A percentile compares a stretch with the other conserved stretches of the same genome.
phyloP scores from a whole-genome alignment of 2,113 vertebrate genomes.

The Lota lota region DNA sequence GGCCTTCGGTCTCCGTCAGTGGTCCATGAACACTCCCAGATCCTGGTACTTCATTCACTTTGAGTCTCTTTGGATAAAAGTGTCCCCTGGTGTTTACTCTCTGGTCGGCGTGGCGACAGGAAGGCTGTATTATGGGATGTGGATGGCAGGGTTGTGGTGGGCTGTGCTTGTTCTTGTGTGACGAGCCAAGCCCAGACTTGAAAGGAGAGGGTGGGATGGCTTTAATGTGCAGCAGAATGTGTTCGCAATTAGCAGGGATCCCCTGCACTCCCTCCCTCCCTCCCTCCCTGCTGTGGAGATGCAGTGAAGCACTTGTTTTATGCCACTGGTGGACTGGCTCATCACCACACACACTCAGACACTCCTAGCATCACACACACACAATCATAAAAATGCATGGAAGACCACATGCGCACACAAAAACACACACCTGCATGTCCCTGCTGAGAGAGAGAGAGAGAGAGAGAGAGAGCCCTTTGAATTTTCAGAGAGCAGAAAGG shows the following conservation, averaged over 20 bases:
- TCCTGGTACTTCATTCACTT: no score
- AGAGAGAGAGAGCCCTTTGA: no score
- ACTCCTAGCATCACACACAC: constrained; percentile 8
- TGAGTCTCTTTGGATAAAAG: no score
- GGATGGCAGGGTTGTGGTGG: constrained; percentile 26
- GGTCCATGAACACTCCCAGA: no score
- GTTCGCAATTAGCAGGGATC: constrained; percentile 68
- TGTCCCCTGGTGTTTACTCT: no score
- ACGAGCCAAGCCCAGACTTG: constrained; percentile 26
- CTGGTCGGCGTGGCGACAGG: no score
- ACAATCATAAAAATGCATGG: no score
- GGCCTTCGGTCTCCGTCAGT: no score
- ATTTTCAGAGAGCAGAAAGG: no score
- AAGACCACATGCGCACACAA: constrained; percentile 1
- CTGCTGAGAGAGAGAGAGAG: constrained; percentile 1
- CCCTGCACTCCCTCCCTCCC: constrained; percentile 31
- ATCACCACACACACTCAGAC: neutral
- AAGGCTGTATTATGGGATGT: neutral
- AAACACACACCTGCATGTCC: constrained; percentile 6
- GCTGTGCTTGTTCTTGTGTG: constrained; percentile 11
- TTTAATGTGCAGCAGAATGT: constrained; percentile 60
- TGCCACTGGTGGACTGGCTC: no score
- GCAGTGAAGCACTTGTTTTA: no score
- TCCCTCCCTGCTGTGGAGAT: neutral
- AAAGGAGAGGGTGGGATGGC: constrained; percentile 56